Base-by-base conservation (phyloP, 2,797 vertebrate species). In the Ficedula albicollis region DNA sequence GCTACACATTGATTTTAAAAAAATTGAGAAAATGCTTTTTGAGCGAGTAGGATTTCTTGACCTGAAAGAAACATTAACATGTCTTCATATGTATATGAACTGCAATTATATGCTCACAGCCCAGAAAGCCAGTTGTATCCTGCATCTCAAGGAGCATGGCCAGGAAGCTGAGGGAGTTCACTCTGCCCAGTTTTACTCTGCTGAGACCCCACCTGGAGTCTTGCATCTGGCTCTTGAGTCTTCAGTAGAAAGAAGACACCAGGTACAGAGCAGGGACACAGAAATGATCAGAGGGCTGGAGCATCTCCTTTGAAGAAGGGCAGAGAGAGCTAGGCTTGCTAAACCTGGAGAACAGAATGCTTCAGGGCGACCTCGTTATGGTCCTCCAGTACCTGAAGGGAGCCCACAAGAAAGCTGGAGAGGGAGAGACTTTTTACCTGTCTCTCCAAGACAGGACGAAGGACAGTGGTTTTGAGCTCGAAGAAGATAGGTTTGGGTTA, bases 61-160 rank as follows among this genome's bases (percentile, higher is more conserved):
- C 29, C 20, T 80, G 58, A 80, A 41, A 19, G 44, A 84, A 79
- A 48, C 6, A 34, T 44, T 73, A 64, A 20, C 23, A 3, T 78
- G 21, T 63, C 27, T 76, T 59, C 10, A 1, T 83, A 13, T 26
- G 12, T 20, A 23, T 39, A 13, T 46, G 14, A 46, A 13, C 30
- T 41, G 18, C 30, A 18, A 81, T 17, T 63, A 10, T 1, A 25
- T 0, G 0, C 55, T 81, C 11, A 26, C 25, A 49, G 25, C 29
- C 41, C 17, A 36, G 55, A 73, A 73, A 15, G 39, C 29, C 14
- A 63, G 0, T 12, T 54, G 14, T 49, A 9, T 55, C 21, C 22
- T 13, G 6, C 43, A 34, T 80, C 13, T 27, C 62, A 76, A 67
- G 13, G 18, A 81, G 1, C 0, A 0, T 27, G 29, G 6, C 29